Evolutionary conservation across 1,140 invertebrate genomes (phyloP).

Genomic region (Chrysopa pallens): DNA sequence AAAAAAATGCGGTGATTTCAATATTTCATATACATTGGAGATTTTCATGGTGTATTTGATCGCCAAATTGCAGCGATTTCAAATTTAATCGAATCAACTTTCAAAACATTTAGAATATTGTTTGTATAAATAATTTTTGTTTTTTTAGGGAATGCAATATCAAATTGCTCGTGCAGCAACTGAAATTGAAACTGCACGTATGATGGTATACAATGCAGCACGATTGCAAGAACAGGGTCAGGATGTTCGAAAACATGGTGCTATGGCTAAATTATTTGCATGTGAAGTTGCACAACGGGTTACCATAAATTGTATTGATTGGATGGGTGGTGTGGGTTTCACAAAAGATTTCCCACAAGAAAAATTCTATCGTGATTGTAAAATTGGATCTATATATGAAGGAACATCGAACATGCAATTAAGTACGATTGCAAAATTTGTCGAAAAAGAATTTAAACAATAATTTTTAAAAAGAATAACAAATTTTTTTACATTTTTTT

Average conservation of each 20-base stretch:
- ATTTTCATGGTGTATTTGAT: too few species aligned
- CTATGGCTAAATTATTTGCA: conserved; percentile 87
- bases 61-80: too few species aligned
- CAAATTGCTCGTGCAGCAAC: conserved; percentile 78
- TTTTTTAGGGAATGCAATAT: conserved; percentile 75
- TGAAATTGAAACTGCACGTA: conserved; percentile 71
- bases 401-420: conserved; percentile 95
- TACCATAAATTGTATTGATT: conserved; percentile 82
- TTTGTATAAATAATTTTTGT: background rate
- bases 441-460: conserved; percentile 48
- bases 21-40: too few species aligned
- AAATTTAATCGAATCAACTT: background rate
- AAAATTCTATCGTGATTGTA: conserved; percentile 89
- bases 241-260: conserved; percentile 78
- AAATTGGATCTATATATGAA: conserved; percentile 95
- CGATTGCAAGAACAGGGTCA: conserved; percentile 65
- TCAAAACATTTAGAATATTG: too few species aligned
- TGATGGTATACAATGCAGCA: conserved; percentile 89
- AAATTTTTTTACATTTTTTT: too few species aligned
- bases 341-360: conserved; percentile 92
- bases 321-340: conserved; percentile 95
- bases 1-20: too few species aligned
- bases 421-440: conserved; percentile 87
- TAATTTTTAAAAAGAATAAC: conserved; percentile 9
- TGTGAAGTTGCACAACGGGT: conserved; percentile 62